These are phyloP conservation scores for Zaprionus taronus DNA, from an alignment of 1,140 invertebrate species.

Conservation along the genomic window DNA sequence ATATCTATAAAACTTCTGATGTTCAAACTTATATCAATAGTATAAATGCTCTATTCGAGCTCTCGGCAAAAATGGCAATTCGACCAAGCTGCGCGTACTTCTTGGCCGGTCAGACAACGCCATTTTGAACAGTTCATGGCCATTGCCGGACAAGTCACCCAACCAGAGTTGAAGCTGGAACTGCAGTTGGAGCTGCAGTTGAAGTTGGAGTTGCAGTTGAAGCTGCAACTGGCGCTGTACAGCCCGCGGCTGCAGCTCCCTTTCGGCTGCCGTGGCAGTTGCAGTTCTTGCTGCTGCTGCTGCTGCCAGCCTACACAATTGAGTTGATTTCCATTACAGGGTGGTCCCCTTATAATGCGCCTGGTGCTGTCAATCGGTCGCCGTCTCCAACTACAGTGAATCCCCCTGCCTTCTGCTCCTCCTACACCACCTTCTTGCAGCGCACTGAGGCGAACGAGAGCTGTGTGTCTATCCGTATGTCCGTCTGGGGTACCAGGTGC, in stretches of 20 bases:
- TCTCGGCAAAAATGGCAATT: conserved; percentile 17
- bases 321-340: conserved; percentile 76
- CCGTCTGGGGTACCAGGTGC: conserved; percentile 32
- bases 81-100: conserved; percentile 9
- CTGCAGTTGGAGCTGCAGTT: neutral
- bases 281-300: neutral
- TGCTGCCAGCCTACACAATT: conserved; percentile 50
- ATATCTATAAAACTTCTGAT: neutral
- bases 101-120: conserved; percentile 28
- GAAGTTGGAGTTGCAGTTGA: neutral
- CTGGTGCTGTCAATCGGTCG: conserved; percentile 66
- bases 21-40: neutral
- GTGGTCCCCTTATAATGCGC: conserved; percentile 73
- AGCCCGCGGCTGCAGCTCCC: conserved; percentile 25
- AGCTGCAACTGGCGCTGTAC: conserved; percentile 12
- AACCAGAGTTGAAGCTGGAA: conserved; percentile 22
- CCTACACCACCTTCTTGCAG: conserved; percentile 23
- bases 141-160: conserved; percentile 32
- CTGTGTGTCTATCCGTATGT: conserved; percentile 21
- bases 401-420: neutral
- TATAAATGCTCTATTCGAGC: neutral
- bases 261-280: conserved; percentile 32
- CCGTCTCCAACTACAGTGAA: neutral
- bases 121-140: conserved; percentile 54
- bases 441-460: conserved; percentile 54